Evolutionary conservation across 2,113 vertebrate genomes (phyloP).

Genomic region (Ceratotherium simum): DNA sequence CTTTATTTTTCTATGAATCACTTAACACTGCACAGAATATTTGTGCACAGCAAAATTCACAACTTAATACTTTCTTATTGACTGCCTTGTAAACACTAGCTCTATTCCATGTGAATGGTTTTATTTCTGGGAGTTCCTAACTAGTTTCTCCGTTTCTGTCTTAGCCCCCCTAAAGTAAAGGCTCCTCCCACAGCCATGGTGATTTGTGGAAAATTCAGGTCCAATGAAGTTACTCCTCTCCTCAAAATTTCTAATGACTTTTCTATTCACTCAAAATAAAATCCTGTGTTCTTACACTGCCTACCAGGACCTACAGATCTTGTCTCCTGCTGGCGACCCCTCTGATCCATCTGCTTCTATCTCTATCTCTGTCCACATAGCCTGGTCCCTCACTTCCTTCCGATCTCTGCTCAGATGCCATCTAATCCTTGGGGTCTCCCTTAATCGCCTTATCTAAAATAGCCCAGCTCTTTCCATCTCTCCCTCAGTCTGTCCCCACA

Average conservation of each 20-base stretch:
- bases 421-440: not conserved
- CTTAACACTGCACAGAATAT: not conserved
- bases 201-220: not conserved
- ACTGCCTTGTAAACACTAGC: not conserved
- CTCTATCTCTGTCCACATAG: not conserved
- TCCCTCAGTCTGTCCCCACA: not conserved
- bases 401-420: not conserved
- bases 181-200: not conserved
- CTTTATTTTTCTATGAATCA: not conserved
- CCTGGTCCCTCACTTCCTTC: not conserved
- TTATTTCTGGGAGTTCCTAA: constrained; percentile 8
- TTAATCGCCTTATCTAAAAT: not conserved
- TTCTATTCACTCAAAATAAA: not conserved
- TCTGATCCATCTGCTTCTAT: not conserved
- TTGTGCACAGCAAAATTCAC: not conserved
- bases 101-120: not conserved
- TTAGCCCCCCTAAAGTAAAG: not conserved
- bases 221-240: not conserved
- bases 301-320: not conserved
- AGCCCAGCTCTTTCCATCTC: not conserved
- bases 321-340: not conserved
- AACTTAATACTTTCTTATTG: not conserved
- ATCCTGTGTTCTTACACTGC: not conserved
- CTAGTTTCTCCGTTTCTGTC: constrained; percentile 13
- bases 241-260: constrained; percentile 23